Base-by-base conservation (phyloP, 2,113 vertebrate species). In the Herpetotheres cachinnans region DNA sequence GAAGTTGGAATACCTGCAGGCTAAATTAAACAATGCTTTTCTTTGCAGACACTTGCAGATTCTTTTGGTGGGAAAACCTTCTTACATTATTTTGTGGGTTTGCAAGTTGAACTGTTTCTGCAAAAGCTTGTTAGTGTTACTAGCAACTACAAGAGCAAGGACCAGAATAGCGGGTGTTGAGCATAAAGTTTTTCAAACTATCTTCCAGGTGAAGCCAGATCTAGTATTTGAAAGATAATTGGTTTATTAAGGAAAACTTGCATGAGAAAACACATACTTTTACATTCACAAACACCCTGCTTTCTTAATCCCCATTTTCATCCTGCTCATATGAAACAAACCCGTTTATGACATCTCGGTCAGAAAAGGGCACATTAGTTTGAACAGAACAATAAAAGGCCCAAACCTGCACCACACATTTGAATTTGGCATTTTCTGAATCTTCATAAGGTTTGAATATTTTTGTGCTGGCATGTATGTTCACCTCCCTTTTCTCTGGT, bases 21-120 rank as follows among this genome's bases (percentile, higher is more conserved):
- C 18, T 40, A 27, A n/a, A 73, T 27, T 32, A 32, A 52, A 20
- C 5, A 61, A 18, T 9, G 1, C 4, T 30, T 52, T 8, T 38
- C 2, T 36, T 49, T 22, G 34, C 2, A 0, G 16, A 7, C 32
- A 1, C 9, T 25, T 29, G 13, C 0, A 2, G 27, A 58, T 38
- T 13, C 6, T 52, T 70, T 29, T 73, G n/a, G 26, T 26, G 25
- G 6, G 26, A 15, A 67, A 50, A 50, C 4, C 9, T 32, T 16
- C 17, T 34, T 25, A 11, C 2, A 5, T 18, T 63, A 0, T 27
- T 30, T 4, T 20, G 26, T 16, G 42, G 3, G 6, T 66, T 40
- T 27, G 40, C 11, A 10, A 24, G 38, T 24, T n/a, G 4, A 83
- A 36, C 2, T 54, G 27, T 20, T 85, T 27, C 55, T 55, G 50